Percentiles rank a stretch among this genome's conserved stretches.
phyloP scores from a whole-genome alignment of 2,888 invertebrate genomes.

The Phasia obesa region DNA sequence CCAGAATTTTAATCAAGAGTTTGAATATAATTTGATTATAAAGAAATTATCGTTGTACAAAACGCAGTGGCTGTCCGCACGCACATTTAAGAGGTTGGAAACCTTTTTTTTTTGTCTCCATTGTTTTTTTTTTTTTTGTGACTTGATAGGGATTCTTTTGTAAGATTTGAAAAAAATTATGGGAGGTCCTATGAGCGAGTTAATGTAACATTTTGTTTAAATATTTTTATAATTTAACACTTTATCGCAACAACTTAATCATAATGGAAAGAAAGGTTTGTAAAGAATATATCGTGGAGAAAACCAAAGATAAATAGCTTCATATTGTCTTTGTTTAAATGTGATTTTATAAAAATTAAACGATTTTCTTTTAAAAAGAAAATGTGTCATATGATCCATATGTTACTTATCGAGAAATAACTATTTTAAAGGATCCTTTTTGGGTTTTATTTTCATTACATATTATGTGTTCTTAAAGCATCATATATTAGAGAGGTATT shows the following conservation, averaged over 20 bases:
- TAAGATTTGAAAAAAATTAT: constrained; percentile 25
- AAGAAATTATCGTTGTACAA: constrained; percentile 35
- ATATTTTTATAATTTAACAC: constrained; percentile 68
- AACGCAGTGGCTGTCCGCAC: constrained; percentile 28
- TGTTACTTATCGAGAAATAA: background rate
- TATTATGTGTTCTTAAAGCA: too few species aligned
- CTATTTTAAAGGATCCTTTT: too few species aligned
- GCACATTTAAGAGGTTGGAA: constrained; percentile 10
- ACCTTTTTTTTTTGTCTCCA: constrained; percentile 20
- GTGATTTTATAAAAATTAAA: too few species aligned
- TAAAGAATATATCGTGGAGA: background rate
- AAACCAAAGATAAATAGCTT: constrained; percentile 3
- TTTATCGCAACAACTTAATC: constrained; percentile 63
- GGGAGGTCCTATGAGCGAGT: constrained; percentile 54
- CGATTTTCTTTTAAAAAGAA: background rate
- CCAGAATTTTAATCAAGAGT: constrained; percentile 9
- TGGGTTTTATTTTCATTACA: too few species aligned
- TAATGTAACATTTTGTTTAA: constrained; percentile 36
- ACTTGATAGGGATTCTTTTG: constrained; percentile 42
- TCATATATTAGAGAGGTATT: too few species aligned
- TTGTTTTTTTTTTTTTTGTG: constrained; percentile 22
- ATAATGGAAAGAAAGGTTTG: constrained; percentile 45
- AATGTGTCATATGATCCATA: constrained; percentile 21
- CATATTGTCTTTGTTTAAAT: background rate
- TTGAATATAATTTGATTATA: constrained; percentile 61